These are phyloP conservation scores for Acipenser oxyrinchus DNA, from an alignment of 2,797 vertebrate genomes.

Conservation along the genomic window DNA sequence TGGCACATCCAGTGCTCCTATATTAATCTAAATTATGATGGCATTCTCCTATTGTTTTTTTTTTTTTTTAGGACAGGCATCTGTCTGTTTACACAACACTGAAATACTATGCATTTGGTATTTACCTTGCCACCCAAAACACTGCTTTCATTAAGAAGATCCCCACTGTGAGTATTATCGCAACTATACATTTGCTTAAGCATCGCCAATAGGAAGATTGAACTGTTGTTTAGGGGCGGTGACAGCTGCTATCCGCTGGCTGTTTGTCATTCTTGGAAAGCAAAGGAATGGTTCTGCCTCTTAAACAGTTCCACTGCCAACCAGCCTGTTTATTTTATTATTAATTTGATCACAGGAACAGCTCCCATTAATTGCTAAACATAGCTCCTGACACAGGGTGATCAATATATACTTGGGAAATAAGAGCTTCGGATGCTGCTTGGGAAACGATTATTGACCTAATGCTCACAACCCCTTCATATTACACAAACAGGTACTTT, in stretches of 20 bases:
- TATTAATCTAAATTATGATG: no score
- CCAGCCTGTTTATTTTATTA: conserved; percentile 10
- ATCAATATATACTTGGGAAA: conserved; percentile 10
- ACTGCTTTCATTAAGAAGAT: not conserved
- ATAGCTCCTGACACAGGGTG: conserved; percentile 3
- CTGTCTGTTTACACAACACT: not conserved
- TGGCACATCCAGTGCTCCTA: no score
- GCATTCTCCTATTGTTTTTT: not conserved
- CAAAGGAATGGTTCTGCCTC: not conserved
- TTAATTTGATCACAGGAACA: conserved; percentile 14
- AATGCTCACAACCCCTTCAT: no score
- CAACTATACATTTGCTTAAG: not conserved
- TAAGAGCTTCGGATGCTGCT: not conserved
- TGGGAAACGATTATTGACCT: not conserved
- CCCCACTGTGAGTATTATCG: not conserved
- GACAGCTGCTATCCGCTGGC: conserved; percentile 9
- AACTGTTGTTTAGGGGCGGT: conserved; percentile 2
- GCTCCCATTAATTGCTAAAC: conserved; percentile 18
- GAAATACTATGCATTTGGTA: not conserved
- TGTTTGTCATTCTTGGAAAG: conserved; percentile 11
- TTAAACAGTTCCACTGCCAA: conserved; percentile 2
- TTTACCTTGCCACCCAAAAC: not conserved
- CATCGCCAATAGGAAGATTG: conserved; percentile 5
- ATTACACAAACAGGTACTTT: no score
- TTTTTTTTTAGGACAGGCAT: not conserved